Percentiles rank a stretch among this genome's conserved stretches.
Conservation (phyloP, 2,113 vertebrate genomes). For the Barbus barbus region DNA sequence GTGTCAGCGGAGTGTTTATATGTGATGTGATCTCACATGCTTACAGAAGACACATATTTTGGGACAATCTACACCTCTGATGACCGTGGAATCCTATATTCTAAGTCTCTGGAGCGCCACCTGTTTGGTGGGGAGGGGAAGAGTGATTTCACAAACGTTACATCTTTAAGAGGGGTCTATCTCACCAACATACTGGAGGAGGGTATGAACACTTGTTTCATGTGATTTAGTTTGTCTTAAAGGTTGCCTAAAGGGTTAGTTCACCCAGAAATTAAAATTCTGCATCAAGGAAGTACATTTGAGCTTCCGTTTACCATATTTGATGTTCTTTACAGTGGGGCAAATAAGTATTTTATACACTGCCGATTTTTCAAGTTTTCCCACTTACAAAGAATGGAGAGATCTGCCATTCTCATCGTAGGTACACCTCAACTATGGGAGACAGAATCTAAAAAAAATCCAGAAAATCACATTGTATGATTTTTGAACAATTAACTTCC, state of each 20-base stretch:
- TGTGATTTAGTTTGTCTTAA: not conserved
- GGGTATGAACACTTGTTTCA: constrained; percentile 57
- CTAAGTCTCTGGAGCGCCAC: constrained; percentile 76
- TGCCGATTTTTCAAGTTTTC: too few species aligned
- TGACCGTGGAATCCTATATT: constrained; percentile 70
- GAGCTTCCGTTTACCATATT: not conserved
- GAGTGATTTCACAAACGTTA: constrained; percentile 78
- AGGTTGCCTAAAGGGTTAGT: not conserved
- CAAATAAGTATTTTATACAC: too few species aligned
- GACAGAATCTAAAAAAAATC: too few species aligned
- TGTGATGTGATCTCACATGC: constrained; percentile 15
- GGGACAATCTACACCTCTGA: constrained; percentile 79
- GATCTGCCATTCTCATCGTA: too few species aligned
- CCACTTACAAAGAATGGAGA: too few species aligned
- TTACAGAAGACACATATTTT: constrained; percentile 73
- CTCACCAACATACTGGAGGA: constrained; percentile 74
- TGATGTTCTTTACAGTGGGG: too few species aligned
- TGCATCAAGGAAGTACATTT: too few species aligned
- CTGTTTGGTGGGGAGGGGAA: constrained; percentile 71
- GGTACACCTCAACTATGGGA: too few species aligned
- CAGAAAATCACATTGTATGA: too few species aligned
- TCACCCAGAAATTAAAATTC: not conserved
- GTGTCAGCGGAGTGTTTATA: constrained; percentile 35
- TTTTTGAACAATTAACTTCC: too few species aligned
- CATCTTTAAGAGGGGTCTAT: constrained; percentile 73